Percentiles rank a stretch among this genome's conserved stretches.
Evolutionary conservation across 2,888 invertebrate genomes (phyloP).

Genomic region (Thalpophila matura): DNA sequence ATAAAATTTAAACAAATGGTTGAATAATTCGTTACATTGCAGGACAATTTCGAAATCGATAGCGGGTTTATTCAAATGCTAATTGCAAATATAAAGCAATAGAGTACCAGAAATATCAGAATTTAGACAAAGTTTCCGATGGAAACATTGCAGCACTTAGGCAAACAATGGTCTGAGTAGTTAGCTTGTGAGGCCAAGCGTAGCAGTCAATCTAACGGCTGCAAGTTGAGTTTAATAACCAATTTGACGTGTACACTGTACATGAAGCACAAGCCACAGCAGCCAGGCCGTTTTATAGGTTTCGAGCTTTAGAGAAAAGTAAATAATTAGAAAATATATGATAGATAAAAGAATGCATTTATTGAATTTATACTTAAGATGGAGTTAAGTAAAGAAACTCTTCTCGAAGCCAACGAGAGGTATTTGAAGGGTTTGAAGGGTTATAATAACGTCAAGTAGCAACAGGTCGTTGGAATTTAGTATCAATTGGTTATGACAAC

Average conservation of each 20-base stretch:
- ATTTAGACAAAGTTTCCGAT: slow-evolving; percentile 17
- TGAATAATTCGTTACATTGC: background rate
- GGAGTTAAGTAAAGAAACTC: slow-evolving; percentile 20
- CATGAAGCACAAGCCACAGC: slow-evolving; percentile 18
- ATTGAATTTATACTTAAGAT: background rate
- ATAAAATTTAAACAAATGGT: slow-evolving; percentile 4
- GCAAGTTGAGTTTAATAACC: slow-evolving; percentile 24
- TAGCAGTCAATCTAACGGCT: slow-evolving; percentile 26
- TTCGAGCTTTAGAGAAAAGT: background rate
- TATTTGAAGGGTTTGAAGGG: slow-evolving; percentile 26
- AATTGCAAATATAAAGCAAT: slow-evolving; percentile 21
- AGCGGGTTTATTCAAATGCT: slow-evolving; percentile 15
- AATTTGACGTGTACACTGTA: slow-evolving; percentile 35
- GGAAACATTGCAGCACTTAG: slow-evolving; percentile 7
- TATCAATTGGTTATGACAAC: slow-evolving; percentile 13
- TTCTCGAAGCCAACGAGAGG: background rate
- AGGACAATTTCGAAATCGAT: slow-evolving; percentile 3
- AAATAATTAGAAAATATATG: background rate
- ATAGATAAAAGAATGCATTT: slow-evolving; percentile 10
- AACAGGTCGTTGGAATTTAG: slow-evolving; percentile 5
- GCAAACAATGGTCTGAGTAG: slow-evolving; percentile 32
- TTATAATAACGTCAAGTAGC: slow-evolving; percentile 30
- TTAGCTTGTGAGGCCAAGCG: slow-evolving; percentile 33
- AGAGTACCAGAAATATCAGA: slow-evolving; percentile 8
- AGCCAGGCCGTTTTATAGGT: background rate